A percentile compares a stretch with the other conserved stretches of the same genome.
These are phyloP conservation scores for Ecdyonurus torrentis DNA, from an alignment of 2,888 invertebrate genomes.

Conservation along the genomic window DNA sequence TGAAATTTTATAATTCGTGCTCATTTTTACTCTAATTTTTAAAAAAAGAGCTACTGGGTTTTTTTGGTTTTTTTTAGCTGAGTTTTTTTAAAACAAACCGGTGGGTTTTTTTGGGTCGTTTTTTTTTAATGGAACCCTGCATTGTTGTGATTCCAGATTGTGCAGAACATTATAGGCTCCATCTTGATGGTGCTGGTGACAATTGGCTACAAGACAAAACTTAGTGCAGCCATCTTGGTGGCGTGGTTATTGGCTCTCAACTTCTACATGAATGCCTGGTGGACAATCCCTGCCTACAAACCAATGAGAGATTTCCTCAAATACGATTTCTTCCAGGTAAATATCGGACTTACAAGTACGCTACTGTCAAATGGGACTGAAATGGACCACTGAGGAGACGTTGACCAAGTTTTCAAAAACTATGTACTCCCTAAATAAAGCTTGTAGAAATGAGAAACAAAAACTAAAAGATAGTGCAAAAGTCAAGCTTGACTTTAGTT, in stretches of 20 bases:
- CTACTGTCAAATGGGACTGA: not conserved
- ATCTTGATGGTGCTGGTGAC: slow-evolving; percentile 91
- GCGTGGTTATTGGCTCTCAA: slow-evolving; percentile 76
- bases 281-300: slow-evolving; percentile 87
- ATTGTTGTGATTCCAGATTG: slow-evolving; percentile 47
- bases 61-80: too few species aligned
- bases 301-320: slow-evolving; percentile 98
- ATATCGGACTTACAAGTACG: slow-evolving; percentile 14
- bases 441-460: too few species aligned
- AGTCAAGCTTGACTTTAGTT: too few species aligned
- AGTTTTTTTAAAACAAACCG: too few species aligned
- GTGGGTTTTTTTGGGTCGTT: too few species aligned
- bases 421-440: too few species aligned
- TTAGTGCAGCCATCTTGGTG: slow-evolving; percentile 88
- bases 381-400: not conserved
- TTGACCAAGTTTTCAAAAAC: not conserved
- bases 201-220: slow-evolving; percentile 95
- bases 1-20: too few species aligned
- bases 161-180: slow-evolving; percentile 86
- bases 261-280: slow-evolving; percentile 97
- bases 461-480: too few species aligned
- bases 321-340: slow-evolving; percentile 99
- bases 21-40: too few species aligned
- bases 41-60: too few species aligned
- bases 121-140: too few species aligned